Base-by-base conservation (phyloP, 2,797 vertebrate species). In the Garrulus glandarius region DNA sequence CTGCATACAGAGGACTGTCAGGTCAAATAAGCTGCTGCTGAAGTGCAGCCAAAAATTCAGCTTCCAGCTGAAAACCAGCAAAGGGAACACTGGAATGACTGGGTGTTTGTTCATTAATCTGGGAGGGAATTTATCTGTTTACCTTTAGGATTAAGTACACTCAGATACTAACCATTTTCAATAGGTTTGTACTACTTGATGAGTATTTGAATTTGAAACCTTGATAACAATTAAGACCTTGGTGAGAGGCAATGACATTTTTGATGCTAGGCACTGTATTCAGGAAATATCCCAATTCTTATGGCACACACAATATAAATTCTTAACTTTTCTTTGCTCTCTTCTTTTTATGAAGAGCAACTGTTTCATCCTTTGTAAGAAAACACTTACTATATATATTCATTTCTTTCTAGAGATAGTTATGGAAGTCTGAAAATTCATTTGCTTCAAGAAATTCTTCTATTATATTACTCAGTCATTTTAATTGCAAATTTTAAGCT, bases 401-500 rank as follows among this genome's bases (percentile, higher is more conserved):
- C 23, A 41, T 59, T 36, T 89, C 47, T 36, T 71, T 85, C 92
- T 87, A 49, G 55, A 79, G 79, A 90, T 52, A 71, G 47, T 30
- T 91, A 67, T 56, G 32, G 86, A 78, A 76, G 81, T 79, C 69
- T 96, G n/a, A 29, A 95, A 79, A 87, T 91, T 89, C 36, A 93
- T 83, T 81, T 91, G 17, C 61, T 83, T 91, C 88, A 92, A 87
- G 69, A 89, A 88, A 63, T 74, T 83, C n/a, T 79, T 76, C 69
- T 87, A 44, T 84, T 95, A 36, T 69, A 81, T 94, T 84, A 74
- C 39, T 88, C 68, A 88, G 46, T 89, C 10, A n/a, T 84, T 93
- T 93, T 92, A 93, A 95, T 68, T 91, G 68, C 64, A 92, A 83
- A 93, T 89, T 89, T 95, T 77, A 94, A 90, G 64, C 87, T 96